Base-by-base conservation (phyloP, 2,113 vertebrate genomes). In the Hippocampus abdominalis region DNA sequence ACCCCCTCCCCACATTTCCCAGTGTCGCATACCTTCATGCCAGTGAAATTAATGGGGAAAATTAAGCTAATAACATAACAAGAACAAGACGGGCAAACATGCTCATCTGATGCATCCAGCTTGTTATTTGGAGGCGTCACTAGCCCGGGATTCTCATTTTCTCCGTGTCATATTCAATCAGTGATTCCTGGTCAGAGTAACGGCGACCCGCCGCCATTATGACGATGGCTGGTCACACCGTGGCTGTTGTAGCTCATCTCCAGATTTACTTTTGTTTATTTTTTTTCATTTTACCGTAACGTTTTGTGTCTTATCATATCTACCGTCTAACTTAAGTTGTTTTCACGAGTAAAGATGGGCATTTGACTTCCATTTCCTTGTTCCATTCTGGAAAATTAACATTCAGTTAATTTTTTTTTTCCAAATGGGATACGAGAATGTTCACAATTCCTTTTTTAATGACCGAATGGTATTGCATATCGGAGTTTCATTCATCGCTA, bases 151-250 rank as follows among this genome's bases (percentile, higher is more conserved):
- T 82, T 88, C 82, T 88, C 87, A 87, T 91, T 90, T 91, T 89
- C 87, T 83, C 80, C 78, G 84, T 86, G 87, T 91, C 87, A 91
- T 90, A 85, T 89, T 82, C 81, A 87, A 90, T 90, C 83, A 90
- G 80, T 39, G 9, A 74, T 77, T 82, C 73, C 73, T 73, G 81
- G 76, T 81, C 77, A 86, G 85, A 86, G 81, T 81, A 81, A 80
- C 86, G 77, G 78, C 70, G 27, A 75, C 46, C 15, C 73, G 75
- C 71, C 65, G 73, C 79, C 23, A 16, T 64, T n/a, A 73, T 61
- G 25, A 65, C 72, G 70, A 65, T 56, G 74, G 69, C 76, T 71
- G 69, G 78, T 69, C 60, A 73, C 79, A 70, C 21, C 39, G 46
- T 63, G 72, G 70, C 40, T 64, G 63, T n/a, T 36, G 68, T 73